A percentile compares a stretch with the other conserved stretches of the same genome.
Conservation (phyloP, 1,140 invertebrate genomes). For the Sarcophaga bullata region DNA sequence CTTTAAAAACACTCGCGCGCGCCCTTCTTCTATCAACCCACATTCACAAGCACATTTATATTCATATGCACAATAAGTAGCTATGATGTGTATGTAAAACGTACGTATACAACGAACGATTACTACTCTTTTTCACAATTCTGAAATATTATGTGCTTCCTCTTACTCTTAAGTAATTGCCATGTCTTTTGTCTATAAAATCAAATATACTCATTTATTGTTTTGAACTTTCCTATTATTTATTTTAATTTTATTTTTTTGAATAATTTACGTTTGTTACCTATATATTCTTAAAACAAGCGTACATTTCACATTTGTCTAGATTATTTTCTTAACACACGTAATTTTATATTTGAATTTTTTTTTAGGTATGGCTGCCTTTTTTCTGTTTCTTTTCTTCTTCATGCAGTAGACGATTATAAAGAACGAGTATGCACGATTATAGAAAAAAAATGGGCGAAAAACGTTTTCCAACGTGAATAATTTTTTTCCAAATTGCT, state of each 20-base stretch:
- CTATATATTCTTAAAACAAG: neutral
- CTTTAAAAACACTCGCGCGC: conserved; percentile 28
- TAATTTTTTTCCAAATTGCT: conserved; percentile 20
- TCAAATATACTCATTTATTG: neutral
- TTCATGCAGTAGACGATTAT: conserved; percentile 23
- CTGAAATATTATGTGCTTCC: conserved; percentile 34
- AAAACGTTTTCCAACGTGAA: conserved; percentile 43
- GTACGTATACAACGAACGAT: neutral
- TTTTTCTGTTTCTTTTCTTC: conserved; percentile 30
- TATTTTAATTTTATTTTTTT: neutral
- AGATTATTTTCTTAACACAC: conserved; percentile 28
- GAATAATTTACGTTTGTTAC: neutral
- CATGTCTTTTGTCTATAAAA: conserved; percentile 14
- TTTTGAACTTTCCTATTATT: neutral
- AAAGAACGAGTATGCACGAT: conserved; percentile 36
- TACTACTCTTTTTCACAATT: conserved; percentile 39
- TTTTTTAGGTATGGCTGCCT: conserved; percentile 23
- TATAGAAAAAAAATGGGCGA: conserved; percentile 28
- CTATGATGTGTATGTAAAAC: neutral
- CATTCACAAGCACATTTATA: conserved; percentile 9
- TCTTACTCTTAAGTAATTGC: conserved; percentile 36
- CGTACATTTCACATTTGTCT: neutral
- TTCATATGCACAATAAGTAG: neutral
- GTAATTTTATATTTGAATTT: conserved; percentile 34
- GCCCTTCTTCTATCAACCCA: neutral